Percentiles rank a stretch among this genome's conserved stretches.
Evolutionary conservation across 2,888 invertebrate genomes (phyloP).

Genomic region (Athalia rosae): DNA sequence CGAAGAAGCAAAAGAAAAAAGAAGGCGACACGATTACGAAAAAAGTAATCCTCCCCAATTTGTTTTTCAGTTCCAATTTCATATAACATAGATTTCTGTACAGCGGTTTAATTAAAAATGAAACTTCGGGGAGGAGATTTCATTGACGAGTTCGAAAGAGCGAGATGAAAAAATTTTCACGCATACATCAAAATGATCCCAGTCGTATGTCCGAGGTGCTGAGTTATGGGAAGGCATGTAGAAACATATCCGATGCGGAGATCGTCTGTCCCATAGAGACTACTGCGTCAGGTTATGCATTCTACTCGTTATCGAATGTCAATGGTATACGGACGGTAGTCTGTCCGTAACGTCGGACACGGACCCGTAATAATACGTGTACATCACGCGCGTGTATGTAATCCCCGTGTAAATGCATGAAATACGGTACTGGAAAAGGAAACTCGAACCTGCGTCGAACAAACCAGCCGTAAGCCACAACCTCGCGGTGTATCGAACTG

Average conservation of each 20-base stretch:
- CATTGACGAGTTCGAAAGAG: too few species aligned
- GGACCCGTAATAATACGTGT: background rate
- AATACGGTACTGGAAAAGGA: conserved; percentile 10
- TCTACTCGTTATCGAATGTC: conserved; percentile 38
- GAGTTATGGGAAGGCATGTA: background rate
- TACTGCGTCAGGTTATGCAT: conserved; percentile 11
- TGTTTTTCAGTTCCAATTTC: too few species aligned
- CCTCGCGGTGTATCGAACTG: conserved; percentile 7
- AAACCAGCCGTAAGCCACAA: conserved; percentile 3
- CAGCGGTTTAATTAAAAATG: too few species aligned
- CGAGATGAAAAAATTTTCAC: too few species aligned
- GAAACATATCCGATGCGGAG: background rate
- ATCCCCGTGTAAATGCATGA: background rate
- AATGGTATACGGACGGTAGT: conserved; percentile 9
- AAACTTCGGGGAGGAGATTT: too few species aligned
- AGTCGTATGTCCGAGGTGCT: too few species aligned
- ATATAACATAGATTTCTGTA: too few species aligned
- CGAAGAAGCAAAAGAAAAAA: too few species aligned
- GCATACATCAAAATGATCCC: too few species aligned
- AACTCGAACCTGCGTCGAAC: conserved; percentile 11
- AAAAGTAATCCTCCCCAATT: too few species aligned
- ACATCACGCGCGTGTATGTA: background rate
- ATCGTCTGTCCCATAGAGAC: background rate
- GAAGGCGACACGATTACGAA: too few species aligned
- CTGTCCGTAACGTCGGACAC: too few species aligned